A percentile compares a stretch with the other conserved stretches of the same genome.
Conservation (phyloP, 92 coral and sea anemone genomes). For the Phenganax subtilis region DNA sequence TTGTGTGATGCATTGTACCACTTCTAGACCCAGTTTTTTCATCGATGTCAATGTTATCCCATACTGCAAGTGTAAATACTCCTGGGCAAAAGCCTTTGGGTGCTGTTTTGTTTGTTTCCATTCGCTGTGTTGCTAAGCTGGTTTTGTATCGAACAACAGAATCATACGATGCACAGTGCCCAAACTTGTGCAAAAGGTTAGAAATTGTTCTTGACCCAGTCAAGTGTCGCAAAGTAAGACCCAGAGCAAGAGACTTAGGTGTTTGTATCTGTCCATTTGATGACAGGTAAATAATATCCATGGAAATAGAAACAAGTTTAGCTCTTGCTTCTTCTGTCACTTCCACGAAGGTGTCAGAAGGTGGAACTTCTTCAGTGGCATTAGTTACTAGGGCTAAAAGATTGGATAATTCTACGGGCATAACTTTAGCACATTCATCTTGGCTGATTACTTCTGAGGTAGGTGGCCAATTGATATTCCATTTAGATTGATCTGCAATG, state of each 20-base stretch:
- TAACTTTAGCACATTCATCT: slow-evolving; percentile 3
- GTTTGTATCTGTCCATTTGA: slow-evolving; percentile 44
- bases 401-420: slow-evolving; percentile 10
- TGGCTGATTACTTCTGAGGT: slow-evolving; percentile 9
- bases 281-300: slow-evolving; percentile 37
- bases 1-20: slow-evolving; percentile 14
- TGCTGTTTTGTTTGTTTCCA: neutral
- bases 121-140: neutral
- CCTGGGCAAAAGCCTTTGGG: slow-evolving; percentile 4
- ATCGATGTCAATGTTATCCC: slow-evolving; percentile 12
- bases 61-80: slow-evolving; percentile 7
- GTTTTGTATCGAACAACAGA: slow-evolving; percentile 31
- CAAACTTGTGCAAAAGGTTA: slow-evolving; percentile 43
- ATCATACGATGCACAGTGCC: slow-evolving; percentile 44
- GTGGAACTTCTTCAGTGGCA: slow-evolving; percentile 17
- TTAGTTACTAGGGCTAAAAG: slow-evolving; percentile 11
- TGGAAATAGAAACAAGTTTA: slow-evolving; percentile 36
- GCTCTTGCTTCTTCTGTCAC: slow-evolving; percentile 17
- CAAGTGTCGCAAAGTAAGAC: slow-evolving; percentile 27
- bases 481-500: slow-evolving; percentile 5
- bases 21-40: neutral
- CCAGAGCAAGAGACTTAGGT: slow-evolving; percentile 48
- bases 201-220: slow-evolving; percentile 44
- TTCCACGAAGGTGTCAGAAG: slow-evolving; percentile 15
- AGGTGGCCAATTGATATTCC: slow-evolving; percentile 17